A percentile compares a stretch with the other conserved stretches of the same genome.
Conservation (phyloP, 1,140 invertebrate species). For the Aethina tumida region DNA sequence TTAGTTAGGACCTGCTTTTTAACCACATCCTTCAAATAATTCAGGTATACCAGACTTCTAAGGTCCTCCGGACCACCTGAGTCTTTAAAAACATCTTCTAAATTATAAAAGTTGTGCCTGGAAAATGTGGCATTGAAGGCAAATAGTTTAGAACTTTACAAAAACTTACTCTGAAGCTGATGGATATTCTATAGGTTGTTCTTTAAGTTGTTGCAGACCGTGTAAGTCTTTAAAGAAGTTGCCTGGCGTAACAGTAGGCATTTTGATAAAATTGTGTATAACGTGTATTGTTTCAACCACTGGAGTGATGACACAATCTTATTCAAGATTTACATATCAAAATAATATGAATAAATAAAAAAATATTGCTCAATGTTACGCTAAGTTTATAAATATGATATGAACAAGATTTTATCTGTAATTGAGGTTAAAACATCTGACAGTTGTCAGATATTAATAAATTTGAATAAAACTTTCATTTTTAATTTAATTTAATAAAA, state of each 20-base stretch:
- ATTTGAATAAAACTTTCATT: no score
- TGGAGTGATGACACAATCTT: no score
- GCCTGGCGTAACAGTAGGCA: not conserved
- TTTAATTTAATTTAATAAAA: no score
- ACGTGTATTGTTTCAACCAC: no score
- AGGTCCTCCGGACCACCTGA: constrained; percentile 8
- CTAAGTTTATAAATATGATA: no score
- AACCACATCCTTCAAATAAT: constrained; percentile 15
- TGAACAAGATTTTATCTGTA: no score
- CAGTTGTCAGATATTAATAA: no score
- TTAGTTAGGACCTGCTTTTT: constrained; percentile 12
- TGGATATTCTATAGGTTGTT: constrained; percentile 6
- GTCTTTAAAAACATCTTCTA: constrained; percentile 18
- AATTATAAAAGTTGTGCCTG: not conserved
- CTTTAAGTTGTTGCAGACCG: constrained; percentile 14
- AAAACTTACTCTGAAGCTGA: constrained; percentile 14
- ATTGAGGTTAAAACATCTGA: no score
- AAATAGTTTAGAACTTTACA: not conserved
- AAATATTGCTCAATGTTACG: no score
- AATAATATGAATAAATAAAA: no score
- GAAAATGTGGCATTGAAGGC: not conserved
- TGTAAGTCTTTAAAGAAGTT: constrained; percentile 22
- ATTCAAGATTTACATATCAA: no score
- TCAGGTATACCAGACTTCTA: constrained; percentile 17
- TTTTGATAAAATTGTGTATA: no score